Evolutionary conservation across 1,140 invertebrate genomes (phyloP).

Genomic region (Drosophila parabipectinata): DNA sequence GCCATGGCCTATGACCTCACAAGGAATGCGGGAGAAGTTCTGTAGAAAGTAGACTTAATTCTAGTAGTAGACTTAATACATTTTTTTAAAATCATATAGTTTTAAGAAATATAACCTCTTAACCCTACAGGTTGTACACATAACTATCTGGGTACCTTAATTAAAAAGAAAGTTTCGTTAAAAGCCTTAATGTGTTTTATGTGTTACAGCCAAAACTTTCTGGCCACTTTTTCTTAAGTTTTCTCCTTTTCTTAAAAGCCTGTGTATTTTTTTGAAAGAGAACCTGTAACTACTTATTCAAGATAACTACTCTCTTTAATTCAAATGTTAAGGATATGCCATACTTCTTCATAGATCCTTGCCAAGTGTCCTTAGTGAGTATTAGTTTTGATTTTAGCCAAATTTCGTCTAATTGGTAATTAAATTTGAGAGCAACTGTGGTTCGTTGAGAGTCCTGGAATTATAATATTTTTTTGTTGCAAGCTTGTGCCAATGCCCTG

Average conservation of each 20-base stretch:
- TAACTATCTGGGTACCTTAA: not conserved
- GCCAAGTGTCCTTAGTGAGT: too few species aligned
- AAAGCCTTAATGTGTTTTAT: not conserved
- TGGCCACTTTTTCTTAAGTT: not conserved
- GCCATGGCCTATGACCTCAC: slow-evolving; percentile 28
- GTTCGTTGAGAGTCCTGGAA: slow-evolving; percentile 16
- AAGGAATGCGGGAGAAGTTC: too few species aligned
- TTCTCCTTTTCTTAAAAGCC: not conserved
- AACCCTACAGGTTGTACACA: not conserved
- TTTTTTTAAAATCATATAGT: too few species aligned
- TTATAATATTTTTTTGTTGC: not conserved
- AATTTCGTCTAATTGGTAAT: not conserved
- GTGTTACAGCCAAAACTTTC: not conserved
- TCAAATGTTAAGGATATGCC: not conserved
- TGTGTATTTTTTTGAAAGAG: not conserved
- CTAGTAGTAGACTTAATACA: too few species aligned
- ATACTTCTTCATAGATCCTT: not conserved
- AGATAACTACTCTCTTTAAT: too few species aligned
- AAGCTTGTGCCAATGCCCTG: slow-evolving; percentile 41
- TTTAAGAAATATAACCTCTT: not conserved
- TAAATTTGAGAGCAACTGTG: slow-evolving; percentile 11
- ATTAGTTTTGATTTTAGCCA: too few species aligned
- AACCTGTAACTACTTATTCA: not conserved
- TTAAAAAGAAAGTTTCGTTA: not conserved
- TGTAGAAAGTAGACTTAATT: too few species aligned